A percentile compares a stretch with the other conserved stretches of the same genome.
Conservation (phyloP, 2,113 vertebrate species). For the Strix uralensis region DNA sequence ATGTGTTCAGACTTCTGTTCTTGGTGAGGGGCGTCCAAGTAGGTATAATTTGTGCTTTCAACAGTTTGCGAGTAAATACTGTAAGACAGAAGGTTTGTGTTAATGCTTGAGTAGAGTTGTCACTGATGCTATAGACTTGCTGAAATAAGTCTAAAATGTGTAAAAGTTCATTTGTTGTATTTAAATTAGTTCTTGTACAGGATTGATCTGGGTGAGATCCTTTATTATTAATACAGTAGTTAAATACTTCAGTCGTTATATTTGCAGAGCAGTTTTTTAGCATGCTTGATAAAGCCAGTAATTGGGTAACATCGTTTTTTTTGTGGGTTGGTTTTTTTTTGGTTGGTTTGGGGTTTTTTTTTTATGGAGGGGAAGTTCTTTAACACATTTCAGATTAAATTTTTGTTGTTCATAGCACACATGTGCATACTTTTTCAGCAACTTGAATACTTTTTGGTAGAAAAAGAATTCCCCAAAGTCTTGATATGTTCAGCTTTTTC, state of each 20-base stretch:
- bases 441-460: conserved; percentile 5
- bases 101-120: not conserved
- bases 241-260: not conserved
- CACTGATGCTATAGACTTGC: not conserved
- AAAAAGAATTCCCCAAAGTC: conserved; percentile 7
- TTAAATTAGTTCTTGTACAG: not conserved
- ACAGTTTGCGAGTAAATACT: not conserved
- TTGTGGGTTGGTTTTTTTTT: not conserved
- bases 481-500: conserved; percentile 30
- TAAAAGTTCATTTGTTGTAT: not conserved
- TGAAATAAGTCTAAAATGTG: not conserved
- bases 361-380: not conserved
- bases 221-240: not conserved
- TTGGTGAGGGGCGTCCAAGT: not conserved
- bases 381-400: not conserved
- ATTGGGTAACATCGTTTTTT: not conserved
- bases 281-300: not conserved
- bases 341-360: not conserved
- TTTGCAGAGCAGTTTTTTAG: not conserved
- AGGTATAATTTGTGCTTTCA: not conserved
- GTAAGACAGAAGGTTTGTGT: not conserved
- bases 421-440: not conserved
- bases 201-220: not conserved
- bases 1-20: not conserved
- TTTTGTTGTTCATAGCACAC: not conserved